Evolutionary conservation across 2,888 invertebrate genomes (phyloP), one percentile per base, ranked within the genome.

Genomic region (Clostera curtula): DNA sequence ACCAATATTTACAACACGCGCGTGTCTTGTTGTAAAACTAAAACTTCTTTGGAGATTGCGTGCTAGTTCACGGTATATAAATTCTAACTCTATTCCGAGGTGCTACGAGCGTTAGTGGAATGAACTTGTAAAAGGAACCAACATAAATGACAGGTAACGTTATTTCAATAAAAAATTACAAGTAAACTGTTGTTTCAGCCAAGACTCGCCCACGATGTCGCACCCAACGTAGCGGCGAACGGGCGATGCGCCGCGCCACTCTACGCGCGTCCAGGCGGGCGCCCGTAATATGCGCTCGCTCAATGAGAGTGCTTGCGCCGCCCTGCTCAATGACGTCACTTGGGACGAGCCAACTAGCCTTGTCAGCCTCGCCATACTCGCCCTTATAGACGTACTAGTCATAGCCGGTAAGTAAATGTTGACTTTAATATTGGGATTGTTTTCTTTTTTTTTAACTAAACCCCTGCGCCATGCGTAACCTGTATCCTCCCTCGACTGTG

Each of bases 311-410:
- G 91, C 92, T 73, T 94, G 93, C 85, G 89, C 90, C 82, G 91
- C 90, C 75, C 87, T 93, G 73, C 87, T 91, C 59, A 90, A 91
- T 69, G 88, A 89, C 77, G 93, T 93, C 63, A 87, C 88, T 75
- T 95, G 94, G 94, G 89, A 89, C 68, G 92, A 93, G 72, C 90
- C 93, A 44, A 85, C 87, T 66, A 89, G 91, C 69, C 83, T 95
- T 61, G 86, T 89, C 55, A 91, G 91, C 62, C 86, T 95, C 59
- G 89, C 91, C 56, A 85, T 92, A 56, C 86, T 94, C 43, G 91
- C 90, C 40, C 87, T 94, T 51, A 93, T 97, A 65, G 93, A 95
- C 74, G 89, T 96, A 25, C 88, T 95, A 68, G 96, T 97, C 43
- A 91, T 97, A 43, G 89, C 93, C 31, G 97, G 79, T 80, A 25